Evolutionary conservation across 2,888 invertebrate genomes (phyloP), one percentile per base, ranked within the genome.

Genomic region (Toxonevra muliebris): DNA sequence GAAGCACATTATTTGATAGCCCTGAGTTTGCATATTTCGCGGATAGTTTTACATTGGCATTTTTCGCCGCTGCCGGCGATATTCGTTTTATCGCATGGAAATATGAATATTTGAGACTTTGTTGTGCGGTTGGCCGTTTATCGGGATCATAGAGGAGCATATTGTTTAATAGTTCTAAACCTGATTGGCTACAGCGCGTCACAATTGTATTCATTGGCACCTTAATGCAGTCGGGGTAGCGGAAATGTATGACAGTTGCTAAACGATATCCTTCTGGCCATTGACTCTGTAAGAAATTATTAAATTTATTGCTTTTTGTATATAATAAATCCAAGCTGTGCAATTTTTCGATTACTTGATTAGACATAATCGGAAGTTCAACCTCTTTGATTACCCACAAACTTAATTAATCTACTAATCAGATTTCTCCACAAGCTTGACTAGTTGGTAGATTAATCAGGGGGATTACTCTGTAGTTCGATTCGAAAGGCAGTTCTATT

Each of bases 261-360:
- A 99, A 87, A 74, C 94, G 92, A 85, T 93, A 94, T 5, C 98
- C 98, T 80, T 98, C 98, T 1, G 95, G 91, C 98, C 98, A 99
- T 73, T 94, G 93, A 75, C 90, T 92, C 91, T 94, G 75, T 8
- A 52, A 58, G 30, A 19, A 17, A 41, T 45, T 43, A 2, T 59
- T 12, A 5, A 42, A 59, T 17, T 43, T 58, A 58, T 42, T 41
- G 15, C 3, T 7, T 30, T 30, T 2, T 7, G 30, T 30, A 7
- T 7, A 30, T 7, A 30, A 30, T 30, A 30, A n/a, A 30, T 30
- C 30, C 3, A 30, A 2, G 15, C 50, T 48, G 50, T 2, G 50
- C 50, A 13, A 48, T n/a, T n/a, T 48, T 4, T 7, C 50, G 15
- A n/a, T n/a, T 48, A 48, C 30, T 7, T 30, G 30, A 30, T 30